Percentiles rank a stretch among this genome's conserved stretches.
These are phyloP conservation scores for Lasioglossum oenotherae DNA, from an alignment of 2,888 invertebrate genomes.

Conservation along the genomic window DNA sequence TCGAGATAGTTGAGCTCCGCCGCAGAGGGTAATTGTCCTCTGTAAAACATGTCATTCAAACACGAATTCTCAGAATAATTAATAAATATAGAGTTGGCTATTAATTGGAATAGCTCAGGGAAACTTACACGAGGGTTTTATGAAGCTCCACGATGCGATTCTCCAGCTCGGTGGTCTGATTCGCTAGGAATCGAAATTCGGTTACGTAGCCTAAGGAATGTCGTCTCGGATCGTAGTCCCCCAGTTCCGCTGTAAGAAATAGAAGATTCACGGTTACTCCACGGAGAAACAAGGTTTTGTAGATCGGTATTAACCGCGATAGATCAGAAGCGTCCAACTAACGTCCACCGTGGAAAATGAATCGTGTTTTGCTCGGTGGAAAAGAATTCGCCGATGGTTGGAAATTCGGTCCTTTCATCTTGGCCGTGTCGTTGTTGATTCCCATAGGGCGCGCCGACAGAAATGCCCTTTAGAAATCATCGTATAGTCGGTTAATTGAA, in stretches of 20 bases:
- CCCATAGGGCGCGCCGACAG: slow-evolving; percentile 32
- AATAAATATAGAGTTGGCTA: too few species aligned
- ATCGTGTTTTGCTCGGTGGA: neutral
- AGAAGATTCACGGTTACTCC: neutral
- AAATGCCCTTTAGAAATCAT: slow-evolving; percentile 66
- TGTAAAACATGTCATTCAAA: slow-evolving; percentile 82
- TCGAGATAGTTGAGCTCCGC: slow-evolving; percentile 98
- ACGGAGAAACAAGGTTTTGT: neutral
- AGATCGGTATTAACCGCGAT: neutral
- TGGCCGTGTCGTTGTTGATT: slow-evolving; percentile 14
- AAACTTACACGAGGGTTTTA: slow-evolving; percentile 92
- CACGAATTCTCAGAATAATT: neutral
- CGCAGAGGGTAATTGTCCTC: slow-evolving; percentile 95
- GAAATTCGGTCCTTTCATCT: slow-evolving; percentile 37
- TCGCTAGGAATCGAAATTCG: slow-evolving; percentile 96
- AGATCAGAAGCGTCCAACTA: neutral
- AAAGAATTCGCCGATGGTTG: neutral
- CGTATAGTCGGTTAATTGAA: slow-evolving; percentile 72
- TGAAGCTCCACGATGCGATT: slow-evolving; percentile 94
- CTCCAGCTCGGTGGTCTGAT: slow-evolving; percentile 96
- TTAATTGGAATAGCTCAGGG: too few species aligned
- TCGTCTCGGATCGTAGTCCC: slow-evolving; percentile 95
- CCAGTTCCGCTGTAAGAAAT: slow-evolving; percentile 92
- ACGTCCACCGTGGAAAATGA: neutral
- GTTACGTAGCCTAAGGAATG: slow-evolving; percentile 96